Conservation (phyloP, 2,113 vertebrate genomes). For the Apteryx mantelli region DNA sequence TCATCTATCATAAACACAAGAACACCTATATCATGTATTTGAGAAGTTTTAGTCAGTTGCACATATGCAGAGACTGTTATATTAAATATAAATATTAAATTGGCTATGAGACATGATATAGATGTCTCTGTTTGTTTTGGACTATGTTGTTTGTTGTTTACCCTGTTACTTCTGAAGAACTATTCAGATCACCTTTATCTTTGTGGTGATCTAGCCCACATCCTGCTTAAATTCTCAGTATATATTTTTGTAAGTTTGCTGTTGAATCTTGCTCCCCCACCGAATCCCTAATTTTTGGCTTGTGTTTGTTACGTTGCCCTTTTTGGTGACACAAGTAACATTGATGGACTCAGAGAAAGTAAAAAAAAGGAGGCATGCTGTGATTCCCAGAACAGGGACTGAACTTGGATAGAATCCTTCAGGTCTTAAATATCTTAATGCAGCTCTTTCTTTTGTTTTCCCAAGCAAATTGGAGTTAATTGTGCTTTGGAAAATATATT, state of each 20-base stretch:
- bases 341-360: neutral
- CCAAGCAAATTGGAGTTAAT: neutral
- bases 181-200: neutral
- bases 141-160: neutral
- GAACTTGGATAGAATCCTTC: neutral
- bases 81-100: neutral
- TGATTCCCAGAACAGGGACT: neutral
- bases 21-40: neutral
- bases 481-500: neutral
- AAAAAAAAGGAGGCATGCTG: neutral
- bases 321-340: neutral
- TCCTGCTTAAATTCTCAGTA: neutral
- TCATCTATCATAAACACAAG: neutral
- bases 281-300: neutral
- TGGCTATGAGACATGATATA: accelerated
- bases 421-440: neutral
- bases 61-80: neutral
- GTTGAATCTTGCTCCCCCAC: neutral
- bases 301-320: neutral
- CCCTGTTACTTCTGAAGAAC: neutral
- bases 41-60: neutral
- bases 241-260: neutral
- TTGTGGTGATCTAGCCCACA: neutral
- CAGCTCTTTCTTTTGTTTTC: neutral
- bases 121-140: neutral